Percentiles rank a stretch among this genome's conserved stretches.
Evolutionary conservation across 2,888 invertebrate species (phyloP).

Genomic region (Temnothorax rugatulus): DNA sequence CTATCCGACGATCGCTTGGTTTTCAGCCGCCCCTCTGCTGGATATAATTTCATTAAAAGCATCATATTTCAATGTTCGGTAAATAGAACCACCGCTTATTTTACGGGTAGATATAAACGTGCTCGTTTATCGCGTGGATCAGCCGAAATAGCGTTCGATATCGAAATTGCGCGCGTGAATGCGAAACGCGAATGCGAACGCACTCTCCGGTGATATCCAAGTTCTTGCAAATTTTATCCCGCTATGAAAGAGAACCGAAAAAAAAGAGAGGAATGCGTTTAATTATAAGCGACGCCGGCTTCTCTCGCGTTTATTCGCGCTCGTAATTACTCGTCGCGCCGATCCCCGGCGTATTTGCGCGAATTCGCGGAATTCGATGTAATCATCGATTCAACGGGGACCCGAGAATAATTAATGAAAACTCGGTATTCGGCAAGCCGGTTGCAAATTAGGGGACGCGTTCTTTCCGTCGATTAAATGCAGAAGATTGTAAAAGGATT

Average conservation of each 20-base stretch:
- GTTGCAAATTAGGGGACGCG: conserved; percentile 34
- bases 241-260: conserved; percentile 13
- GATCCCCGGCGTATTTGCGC: conserved; percentile 34
- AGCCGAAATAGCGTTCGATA: conserved; percentile 31
- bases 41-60: conserved; percentile 59
- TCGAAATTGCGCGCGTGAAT: conserved; percentile 28
- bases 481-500: neutral
- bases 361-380: conserved; percentile 50
- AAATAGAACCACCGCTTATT: conserved; percentile 56
- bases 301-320: conserved; percentile 46
- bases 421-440: conserved; percentile 34
- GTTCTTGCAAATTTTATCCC: conserved; percentile 52
- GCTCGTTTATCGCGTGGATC: conserved; percentile 38
- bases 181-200: neutral
- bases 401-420: conserved; percentile 51
- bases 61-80: conserved; percentile 51
- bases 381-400: conserved; percentile 40
- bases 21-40: neutral
- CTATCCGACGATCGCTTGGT: conserved; percentile 7
- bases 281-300: conserved; percentile 43
- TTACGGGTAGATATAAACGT: conserved; percentile 21
- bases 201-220: conserved; percentile 9
- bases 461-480: conserved; percentile 28
- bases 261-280: conserved; percentile 50
- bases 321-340: conserved; percentile 51